Evolutionary conservation across 1,140 invertebrate species (phyloP), one percentile per base, ranked within the genome.

Genomic region (Drosophila micromelanica): DNA sequence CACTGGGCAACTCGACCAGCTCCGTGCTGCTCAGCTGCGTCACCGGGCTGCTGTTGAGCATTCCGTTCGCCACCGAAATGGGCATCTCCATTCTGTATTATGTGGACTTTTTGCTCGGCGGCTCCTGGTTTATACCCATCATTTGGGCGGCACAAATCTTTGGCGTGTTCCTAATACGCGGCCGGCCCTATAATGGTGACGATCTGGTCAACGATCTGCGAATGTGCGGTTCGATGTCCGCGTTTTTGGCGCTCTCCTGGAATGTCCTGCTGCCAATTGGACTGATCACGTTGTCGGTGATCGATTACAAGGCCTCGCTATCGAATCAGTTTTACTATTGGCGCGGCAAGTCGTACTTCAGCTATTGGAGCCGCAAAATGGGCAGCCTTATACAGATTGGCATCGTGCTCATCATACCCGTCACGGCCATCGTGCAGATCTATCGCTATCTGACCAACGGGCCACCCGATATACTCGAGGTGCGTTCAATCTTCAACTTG

Each of bases 1-100:
- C 12, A 93, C 96, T 90, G 96, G 96, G 96, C 94, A 97, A 92
- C 96, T 98, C 65, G 80, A 97, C 96, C 0, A 97, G 96, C 5
- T 96, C 98, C 49, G 97, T 97, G 0, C 96, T 98, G 82, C 95
- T 97, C 55, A 96, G 96, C 78, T 98, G 97, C 79, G 94, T 96
- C 0, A 95, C 96, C 56, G 97, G 96, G 7, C 96, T 98, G 64
- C 93, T 97, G 12, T 92, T 98, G n/a, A 97, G 97, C 15, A 93
- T 99, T 75, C 95, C 97, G 20, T 95, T 99, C 92, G 96, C 96
- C 51, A 98, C 97, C 13, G 97, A 98, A 93, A 93, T 96, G 80
- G 97, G 97, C n/a, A 96, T 97, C 60, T 95, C 95, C 64, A 94
- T 97, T 4, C 94, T 97, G 0, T 97, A 98, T 89, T 97, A 97